Percentiles rank a stretch among this genome's conserved stretches.
These are phyloP conservation scores for Aphelocoma californica DNA, from an alignment of 2,797 vertebrate species.

Conservation along the genomic window DNA sequence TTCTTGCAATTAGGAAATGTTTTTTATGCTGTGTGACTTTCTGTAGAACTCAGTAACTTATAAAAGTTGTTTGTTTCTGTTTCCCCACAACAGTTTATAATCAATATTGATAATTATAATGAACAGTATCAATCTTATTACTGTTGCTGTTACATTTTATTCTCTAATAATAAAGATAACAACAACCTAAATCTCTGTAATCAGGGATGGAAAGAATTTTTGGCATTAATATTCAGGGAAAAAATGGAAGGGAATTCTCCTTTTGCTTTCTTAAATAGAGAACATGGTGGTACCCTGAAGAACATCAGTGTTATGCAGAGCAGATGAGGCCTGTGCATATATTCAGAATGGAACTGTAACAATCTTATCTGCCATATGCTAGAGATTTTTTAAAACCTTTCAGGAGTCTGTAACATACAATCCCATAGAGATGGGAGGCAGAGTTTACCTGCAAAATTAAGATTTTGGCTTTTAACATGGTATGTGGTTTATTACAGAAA, in stretches of 20 bases:
- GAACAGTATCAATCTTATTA: not conserved
- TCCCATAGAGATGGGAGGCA: not conserved
- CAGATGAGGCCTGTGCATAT: not conserved
- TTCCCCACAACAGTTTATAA: not conserved
- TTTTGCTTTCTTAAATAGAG: not conserved
- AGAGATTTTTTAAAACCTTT: not conserved
- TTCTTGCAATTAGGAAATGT: not conserved
- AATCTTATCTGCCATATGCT: not conserved
- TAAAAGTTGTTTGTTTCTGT: not conserved
- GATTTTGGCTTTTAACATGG: not conserved
- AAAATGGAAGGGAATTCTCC: not conserved
- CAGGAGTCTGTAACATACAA: not conserved
- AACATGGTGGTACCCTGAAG: not conserved
- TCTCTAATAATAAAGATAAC: not conserved
- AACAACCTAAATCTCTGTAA: not conserved
- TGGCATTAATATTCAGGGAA: not conserved
- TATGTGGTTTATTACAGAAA: not conserved
- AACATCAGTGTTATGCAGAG: not conserved
- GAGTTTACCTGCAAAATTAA: not conserved
- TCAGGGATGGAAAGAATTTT: not conserved
- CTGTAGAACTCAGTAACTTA: not conserved
- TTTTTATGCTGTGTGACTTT: not conserved
- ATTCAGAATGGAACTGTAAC: not conserved
- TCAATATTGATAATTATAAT: not conserved
- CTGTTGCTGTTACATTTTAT: not conserved